Percentiles rank a stretch among this genome's conserved stretches.
phyloP scores from a whole-genome alignment of 1,140 invertebrate genomes.

The Maconellicoccus hirsutus region DNA sequence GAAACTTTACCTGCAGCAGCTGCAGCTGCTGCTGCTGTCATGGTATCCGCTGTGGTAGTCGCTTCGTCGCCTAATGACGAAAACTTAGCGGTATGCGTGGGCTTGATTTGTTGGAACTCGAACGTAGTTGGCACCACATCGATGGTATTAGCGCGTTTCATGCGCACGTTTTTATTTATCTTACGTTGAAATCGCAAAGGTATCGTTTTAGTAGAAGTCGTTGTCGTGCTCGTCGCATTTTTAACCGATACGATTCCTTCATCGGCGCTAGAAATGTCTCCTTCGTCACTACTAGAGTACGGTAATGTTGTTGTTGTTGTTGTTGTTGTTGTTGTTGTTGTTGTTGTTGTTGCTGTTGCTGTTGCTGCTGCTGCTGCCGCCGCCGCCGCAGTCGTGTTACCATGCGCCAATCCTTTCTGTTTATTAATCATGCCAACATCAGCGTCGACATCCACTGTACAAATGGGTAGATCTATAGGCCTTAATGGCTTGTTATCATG shows the following conservation, averaged over 20 bases:
- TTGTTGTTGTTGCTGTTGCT: too few species aligned
- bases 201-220: slow-evolving; percentile 30
- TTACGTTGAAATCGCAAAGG: slow-evolving; percentile 27
- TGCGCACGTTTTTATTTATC: slow-evolving; percentile 54
- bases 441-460: not conserved
- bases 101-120: slow-evolving; percentile 48
- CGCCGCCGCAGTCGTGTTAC: not conserved
- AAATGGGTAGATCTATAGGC: too few species aligned
- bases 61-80: slow-evolving; percentile 32
- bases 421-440: not conserved
- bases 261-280: slow-evolving; percentile 31
- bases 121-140: too few species aligned
- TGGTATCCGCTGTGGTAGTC: slow-evolving; percentile 28
- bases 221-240: not conserved
- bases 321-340: too few species aligned
- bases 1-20: slow-evolving; percentile 30
- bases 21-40: not conserved
- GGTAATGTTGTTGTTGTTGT: not conserved
- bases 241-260: too few species aligned
- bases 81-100: slow-evolving; percentile 35
- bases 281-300: slow-evolving; percentile 28
- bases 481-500: too few species aligned
- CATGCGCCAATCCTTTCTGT: not conserved
- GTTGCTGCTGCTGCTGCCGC: not conserved
- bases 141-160: slow-evolving; percentile 77